A percentile compares a stretch with the other conserved stretches of the same genome.
phyloP scores from a whole-genome alignment of 2,888 invertebrate genomes.

The Coremacera marginata region DNA sequence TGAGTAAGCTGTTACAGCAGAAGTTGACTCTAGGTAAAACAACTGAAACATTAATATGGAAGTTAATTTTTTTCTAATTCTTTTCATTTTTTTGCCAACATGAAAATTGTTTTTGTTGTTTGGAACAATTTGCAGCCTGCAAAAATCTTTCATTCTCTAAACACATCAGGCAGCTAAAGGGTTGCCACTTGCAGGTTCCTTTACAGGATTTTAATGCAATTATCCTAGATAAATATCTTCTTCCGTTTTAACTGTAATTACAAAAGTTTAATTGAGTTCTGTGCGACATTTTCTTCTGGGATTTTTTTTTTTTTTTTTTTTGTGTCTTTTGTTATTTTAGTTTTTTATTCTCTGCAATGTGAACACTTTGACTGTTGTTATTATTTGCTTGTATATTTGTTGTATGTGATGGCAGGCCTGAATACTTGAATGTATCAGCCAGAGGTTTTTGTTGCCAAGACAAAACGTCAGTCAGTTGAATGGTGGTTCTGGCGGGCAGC shows the following conservation, averaged over 20 bases:
- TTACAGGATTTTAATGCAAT: slow-evolving; percentile 65
- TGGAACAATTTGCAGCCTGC: not conserved
- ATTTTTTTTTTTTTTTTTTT: slow-evolving; percentile 22
- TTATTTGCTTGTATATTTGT: slow-evolving; percentile 4
- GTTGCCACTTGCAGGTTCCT: slow-evolving; percentile 23
- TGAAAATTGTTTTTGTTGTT: no score
- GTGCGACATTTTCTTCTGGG: slow-evolving; percentile 51
- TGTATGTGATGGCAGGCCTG: not conserved
- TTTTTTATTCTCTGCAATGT: slow-evolving; percentile 29
- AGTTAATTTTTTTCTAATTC: not conserved
- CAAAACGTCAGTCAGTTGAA: slow-evolving; percentile 18
- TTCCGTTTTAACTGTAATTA: slow-evolving; percentile 68
- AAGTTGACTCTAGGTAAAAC: not conserved
- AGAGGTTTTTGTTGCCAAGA: slow-evolving; percentile 20
- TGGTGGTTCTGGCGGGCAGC: not conserved
- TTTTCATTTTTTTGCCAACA: no score
- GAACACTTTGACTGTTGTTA: slow-evolving; percentile 4
- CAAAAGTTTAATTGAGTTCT: slow-evolving; percentile 69
- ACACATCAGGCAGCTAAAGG: slow-evolving; percentile 14
- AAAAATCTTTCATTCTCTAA: not conserved
- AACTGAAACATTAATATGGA: not conserved
- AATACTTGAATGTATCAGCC: slow-evolving; percentile 36
- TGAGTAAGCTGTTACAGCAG: not conserved
- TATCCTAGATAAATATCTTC: slow-evolving; percentile 68
- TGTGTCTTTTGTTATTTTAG: slow-evolving; percentile 38